Evolutionary conservation across 1,140 invertebrate genomes (phyloP).

Genomic region (Lerema accius): DNA sequence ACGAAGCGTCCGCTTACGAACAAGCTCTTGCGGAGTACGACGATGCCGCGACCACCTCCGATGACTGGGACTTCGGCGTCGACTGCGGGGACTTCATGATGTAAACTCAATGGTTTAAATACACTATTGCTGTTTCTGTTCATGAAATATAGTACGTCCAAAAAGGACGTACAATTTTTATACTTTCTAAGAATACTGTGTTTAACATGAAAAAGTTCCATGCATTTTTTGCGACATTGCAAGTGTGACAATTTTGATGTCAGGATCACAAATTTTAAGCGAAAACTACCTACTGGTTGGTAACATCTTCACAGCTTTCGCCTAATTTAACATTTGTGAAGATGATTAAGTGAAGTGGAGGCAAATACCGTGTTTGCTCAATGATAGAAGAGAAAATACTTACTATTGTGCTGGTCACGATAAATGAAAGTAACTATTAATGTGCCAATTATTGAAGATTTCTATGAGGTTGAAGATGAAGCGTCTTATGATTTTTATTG

Average conservation of each 20-base stretch:
- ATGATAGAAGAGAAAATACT: slow-evolving; percentile 39
- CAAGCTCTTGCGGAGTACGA: slow-evolving; percentile 84
- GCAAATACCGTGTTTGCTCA: slow-evolving; percentile 47
- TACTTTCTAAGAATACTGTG: slow-evolving; percentile 3
- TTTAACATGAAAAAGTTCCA: slow-evolving; percentile 3
- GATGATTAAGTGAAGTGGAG: slow-evolving; percentile 3
- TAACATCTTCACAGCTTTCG: background rate
- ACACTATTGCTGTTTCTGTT: slow-evolving; percentile 4
- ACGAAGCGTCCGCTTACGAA: slow-evolving; percentile 84
- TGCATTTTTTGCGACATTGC: no score
- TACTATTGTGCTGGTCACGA: slow-evolving; percentile 61
- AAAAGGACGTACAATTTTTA: slow-evolving; percentile 7
- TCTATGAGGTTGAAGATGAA: slow-evolving; percentile 35
- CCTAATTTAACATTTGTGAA: background rate
- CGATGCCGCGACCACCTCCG: slow-evolving; percentile 83
- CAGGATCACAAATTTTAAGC: no score
- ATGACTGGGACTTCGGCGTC: slow-evolving; percentile 85
- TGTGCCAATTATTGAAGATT: slow-evolving; percentile 60
- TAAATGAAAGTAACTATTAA: slow-evolving; percentile 38
- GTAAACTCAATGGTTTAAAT: slow-evolving; percentile 57
- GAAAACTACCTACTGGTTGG: no score
- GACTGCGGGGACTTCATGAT: slow-evolving; percentile 86
- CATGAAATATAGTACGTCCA: background rate
- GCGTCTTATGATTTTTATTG: slow-evolving; percentile 61
- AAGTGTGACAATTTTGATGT: background rate